A percentile compares a stretch with the other conserved stretches of the same genome.
phyloP scores from a whole-genome alignment of 2,797 vertebrate species.

The Poliocrania exsul region DNA sequence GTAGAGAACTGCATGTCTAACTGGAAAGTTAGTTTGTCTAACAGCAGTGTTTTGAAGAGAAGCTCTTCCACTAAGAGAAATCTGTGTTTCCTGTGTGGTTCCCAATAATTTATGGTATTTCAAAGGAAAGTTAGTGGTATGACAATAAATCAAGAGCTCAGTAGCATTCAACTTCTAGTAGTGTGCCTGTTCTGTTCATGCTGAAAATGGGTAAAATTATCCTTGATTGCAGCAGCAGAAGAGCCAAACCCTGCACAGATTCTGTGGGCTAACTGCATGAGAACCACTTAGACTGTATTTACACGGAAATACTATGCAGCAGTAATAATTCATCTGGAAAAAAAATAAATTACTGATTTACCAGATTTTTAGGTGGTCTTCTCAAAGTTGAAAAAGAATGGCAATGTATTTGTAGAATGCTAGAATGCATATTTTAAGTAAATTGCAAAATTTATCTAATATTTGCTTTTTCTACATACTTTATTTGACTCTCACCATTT shows the following conservation, averaged over 20 bases:
- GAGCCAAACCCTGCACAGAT: not conserved
- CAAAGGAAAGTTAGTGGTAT: not conserved
- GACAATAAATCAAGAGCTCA: not conserved
- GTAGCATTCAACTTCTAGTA: not conserved
- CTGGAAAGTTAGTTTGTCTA: not conserved
- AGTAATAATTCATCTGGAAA: not conserved
- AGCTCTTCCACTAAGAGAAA: not conserved
- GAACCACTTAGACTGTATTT: not conserved
- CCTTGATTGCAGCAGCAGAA: not conserved
- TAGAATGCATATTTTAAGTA: conserved; percentile 29
- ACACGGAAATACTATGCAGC: not conserved
- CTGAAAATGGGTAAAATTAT: not conserved
- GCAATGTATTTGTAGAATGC: not conserved
- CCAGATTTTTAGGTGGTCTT: not conserved
- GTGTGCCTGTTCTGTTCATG: not conserved
- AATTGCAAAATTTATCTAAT: conserved; percentile 52
- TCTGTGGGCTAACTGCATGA: not conserved
- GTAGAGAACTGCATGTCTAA: conserved; percentile 37
- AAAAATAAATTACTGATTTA: not conserved
- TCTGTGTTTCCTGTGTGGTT: not conserved
- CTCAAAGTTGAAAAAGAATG: not conserved
- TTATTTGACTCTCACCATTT: conserved; percentile 74
- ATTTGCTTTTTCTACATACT: conserved; percentile 69
- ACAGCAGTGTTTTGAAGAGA: not conserved
- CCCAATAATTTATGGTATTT: not conserved